Base-by-base conservation (phyloP, 2,113 vertebrate genomes). In the Rhinichthys klamathensis region DNA sequence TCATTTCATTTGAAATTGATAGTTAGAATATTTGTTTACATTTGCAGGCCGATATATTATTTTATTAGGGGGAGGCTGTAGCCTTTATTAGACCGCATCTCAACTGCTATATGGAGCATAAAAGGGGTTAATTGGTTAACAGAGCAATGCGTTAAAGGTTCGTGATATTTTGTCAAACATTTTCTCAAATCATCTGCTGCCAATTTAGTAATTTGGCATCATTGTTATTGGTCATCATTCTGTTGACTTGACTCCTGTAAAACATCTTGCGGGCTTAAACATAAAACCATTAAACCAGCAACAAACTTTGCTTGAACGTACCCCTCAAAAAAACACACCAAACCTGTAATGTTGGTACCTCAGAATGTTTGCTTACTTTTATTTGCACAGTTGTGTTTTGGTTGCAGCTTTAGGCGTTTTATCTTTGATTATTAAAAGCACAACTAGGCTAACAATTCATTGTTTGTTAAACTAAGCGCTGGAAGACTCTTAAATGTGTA, bases 271-370 rank as follows among this genome's bases (percentile, higher is more conserved):
- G 27, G 44, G 41, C 25, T 67, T 67, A 10, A 69, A 35, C 63
- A 77, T 3, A 85, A 82, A 58, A 49, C 69, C 75, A 86, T 61
- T 75, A 85, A 6, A 74, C 84, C 83, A 83, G 88, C 23, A 85
- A 92, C 80, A 88, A 90, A 90, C 23, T 63, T 74, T 63, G 70
- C 60, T 89, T 69, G 41, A 83, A 87, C 80, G 54, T 84, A 56
- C 73, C 80, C 82, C 84, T 78, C 58, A 90, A 86, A 90, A 69
- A 91, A 35, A 94, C 91, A 93, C 90, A 92, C 90, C 91, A 90
- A 93, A 93, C 94, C 92, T 89, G 92, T 93, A 72, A 69, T 46
- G 72, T 83, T 85, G 63, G 85, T 86, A 77, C 56, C 46, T 67
- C n/a, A 61, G 41, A 63, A 69, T 78, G 73, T 84, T 65, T 80